Percentiles rank a stretch among this genome's conserved stretches.
These are phyloP conservation scores for Lagria hirta DNA, from an alignment of 2,888 invertebrate species.

Conservation along the genomic window DNA sequence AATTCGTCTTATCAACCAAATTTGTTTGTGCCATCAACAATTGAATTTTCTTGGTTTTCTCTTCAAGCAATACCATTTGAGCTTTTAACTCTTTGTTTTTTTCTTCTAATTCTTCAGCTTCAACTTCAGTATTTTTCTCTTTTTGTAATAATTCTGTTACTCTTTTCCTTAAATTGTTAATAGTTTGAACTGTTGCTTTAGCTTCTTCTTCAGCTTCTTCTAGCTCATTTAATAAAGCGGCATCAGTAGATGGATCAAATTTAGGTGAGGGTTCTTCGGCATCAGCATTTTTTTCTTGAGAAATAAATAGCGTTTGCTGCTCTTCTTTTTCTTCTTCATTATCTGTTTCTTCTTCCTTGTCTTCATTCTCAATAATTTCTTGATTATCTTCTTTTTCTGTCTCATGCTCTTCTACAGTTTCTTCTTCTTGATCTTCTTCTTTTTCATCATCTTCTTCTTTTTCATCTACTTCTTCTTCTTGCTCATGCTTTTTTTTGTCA, in stretches of 20 bases:
- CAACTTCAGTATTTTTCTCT: slow-evolving; percentile 59
- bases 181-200: slow-evolving; percentile 54
- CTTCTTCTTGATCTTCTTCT: slow-evolving; percentile 19
- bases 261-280: slow-evolving; percentile 35
- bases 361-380: neutral
- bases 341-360: neutral
- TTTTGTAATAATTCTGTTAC: slow-evolving; percentile 57
- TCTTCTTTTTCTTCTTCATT: slow-evolving; percentile 14
- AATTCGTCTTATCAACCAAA: slow-evolving; percentile 47
- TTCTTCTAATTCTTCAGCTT: slow-evolving; percentile 59
- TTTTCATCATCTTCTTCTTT: too few relatives aligned
- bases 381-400: slow-evolving; percentile 3
- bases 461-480: too few relatives aligned
- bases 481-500: too few relatives aligned
- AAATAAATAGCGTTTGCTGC: neutral
- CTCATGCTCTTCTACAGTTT: slow-evolving; percentile 2
- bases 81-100: slow-evolving; percentile 61
- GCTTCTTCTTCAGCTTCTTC: slow-evolving; percentile 56
- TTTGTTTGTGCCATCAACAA: slow-evolving; percentile 56
- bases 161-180: slow-evolving; percentile 51
- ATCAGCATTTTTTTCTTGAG: slow-evolving; percentile 14
- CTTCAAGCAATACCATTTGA: slow-evolving; percentile 64
- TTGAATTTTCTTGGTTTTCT: slow-evolving; percentile 62
- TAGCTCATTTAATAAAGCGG: slow-evolving; percentile 52
- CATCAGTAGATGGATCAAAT: slow-evolving; percentile 40